Conservation (phyloP, 2,113 vertebrate genomes). For the Dunckerocampus dactyliophorus region DNA sequence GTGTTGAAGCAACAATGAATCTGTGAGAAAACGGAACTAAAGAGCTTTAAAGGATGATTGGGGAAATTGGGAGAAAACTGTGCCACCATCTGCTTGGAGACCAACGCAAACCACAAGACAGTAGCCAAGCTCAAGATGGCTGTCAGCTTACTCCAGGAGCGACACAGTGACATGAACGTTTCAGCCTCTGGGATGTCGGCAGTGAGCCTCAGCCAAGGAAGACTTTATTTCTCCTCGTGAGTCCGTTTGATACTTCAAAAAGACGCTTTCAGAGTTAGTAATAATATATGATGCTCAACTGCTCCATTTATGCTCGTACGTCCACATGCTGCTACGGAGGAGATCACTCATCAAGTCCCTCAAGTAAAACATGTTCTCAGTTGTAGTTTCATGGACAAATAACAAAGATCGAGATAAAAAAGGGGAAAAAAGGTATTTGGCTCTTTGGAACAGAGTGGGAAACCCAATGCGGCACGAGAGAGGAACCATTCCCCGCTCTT, state of each 20-base stretch:
- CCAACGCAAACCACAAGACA: constrained; percentile 50
- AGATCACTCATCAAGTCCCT: constrained; percentile 64
- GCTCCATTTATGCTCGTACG: constrained; percentile 52
- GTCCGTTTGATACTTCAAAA: constrained; percentile 59
- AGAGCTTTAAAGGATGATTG: constrained; percentile 40
- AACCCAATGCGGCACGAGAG: constrained; percentile 66
- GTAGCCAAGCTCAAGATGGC: constrained; percentile 53
- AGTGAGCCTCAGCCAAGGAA: constrained; percentile 31
- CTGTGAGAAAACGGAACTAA: constrained; percentile 24
- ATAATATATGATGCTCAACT: constrained; percentile 56
- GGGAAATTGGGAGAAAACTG: constrained; percentile 55
- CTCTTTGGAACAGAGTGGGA: constrained; percentile 67
- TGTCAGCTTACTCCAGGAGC: constrained; percentile 44
- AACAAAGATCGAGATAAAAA: constrained; percentile 59
- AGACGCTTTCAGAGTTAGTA: constrained; percentile 38
- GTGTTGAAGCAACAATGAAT: constrained; percentile 23
- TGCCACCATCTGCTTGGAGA: constrained; percentile 67
- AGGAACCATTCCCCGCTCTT: constrained; percentile 69
- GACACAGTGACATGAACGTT: constrained; percentile 47
- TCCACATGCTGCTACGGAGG: constrained; percentile 59
- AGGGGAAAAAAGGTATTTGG: constrained; percentile 53
- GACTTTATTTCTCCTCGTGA: constrained; percentile 27
- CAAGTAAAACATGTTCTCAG: constrained; percentile 71
- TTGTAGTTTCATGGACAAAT: constrained; percentile 76
- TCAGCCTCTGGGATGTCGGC: constrained; percentile 33